Evolutionary conservation across 2,797 vertebrate genomes (phyloP).

Genomic region (Silurus aristotelis): DNA sequence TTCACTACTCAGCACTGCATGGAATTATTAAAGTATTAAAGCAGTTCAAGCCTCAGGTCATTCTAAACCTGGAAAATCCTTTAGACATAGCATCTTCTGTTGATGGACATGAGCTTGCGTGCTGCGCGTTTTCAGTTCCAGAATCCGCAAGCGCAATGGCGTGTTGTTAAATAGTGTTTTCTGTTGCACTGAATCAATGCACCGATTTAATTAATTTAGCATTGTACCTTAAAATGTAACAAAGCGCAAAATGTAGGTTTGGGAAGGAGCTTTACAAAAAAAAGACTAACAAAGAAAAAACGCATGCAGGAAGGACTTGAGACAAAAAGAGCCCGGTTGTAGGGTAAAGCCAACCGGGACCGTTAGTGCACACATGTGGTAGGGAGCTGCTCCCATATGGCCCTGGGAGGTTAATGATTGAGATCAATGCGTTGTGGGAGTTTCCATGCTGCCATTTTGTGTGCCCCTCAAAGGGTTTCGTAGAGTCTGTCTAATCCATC

Average conservation of each 20-base stretch:
- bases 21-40: background rate
- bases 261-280: too few species aligned
- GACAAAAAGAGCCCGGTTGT: constrained; percentile 2
- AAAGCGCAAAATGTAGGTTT: background rate
- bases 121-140: background rate
- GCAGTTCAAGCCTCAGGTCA: background rate
- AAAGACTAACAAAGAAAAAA: background rate
- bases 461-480: constrained; percentile 54
- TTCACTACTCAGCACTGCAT: background rate
- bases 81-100: background rate
- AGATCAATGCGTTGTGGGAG: constrained; percentile 65
- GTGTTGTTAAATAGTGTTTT: background rate
- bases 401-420: constrained; percentile 53
- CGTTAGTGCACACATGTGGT: constrained; percentile 48
- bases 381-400: constrained; percentile 65
- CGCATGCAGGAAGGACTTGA: background rate
- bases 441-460: constrained; percentile 63
- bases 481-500: constrained; percentile 65
- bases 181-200: background rate
- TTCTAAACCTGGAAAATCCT: background rate
- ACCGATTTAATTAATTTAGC: background rate
- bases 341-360: constrained; percentile 30
- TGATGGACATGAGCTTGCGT: background rate
- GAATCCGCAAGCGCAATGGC: too few species aligned
- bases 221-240: background rate